These are phyloP conservation scores for Holothuria scabra DNA, from an alignment of 53 echinoderm and acorn worm genomes.

Conservation along the genomic window DNA sequence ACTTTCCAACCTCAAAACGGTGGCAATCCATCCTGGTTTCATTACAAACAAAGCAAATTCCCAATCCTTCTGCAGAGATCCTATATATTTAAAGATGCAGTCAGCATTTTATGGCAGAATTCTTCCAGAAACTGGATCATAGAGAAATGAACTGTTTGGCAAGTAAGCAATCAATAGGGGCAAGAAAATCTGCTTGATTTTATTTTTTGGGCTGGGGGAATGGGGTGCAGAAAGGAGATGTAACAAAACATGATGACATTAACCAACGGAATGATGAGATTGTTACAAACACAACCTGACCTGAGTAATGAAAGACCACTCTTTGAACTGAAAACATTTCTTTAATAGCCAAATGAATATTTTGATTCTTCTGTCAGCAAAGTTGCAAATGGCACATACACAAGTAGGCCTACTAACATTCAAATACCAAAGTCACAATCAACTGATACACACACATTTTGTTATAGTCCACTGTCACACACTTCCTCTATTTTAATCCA, in stretches of 20 bases:
- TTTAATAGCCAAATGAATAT: neutral
- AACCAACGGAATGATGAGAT: slow-evolving; percentile 38
- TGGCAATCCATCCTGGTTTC: too few relatives aligned
- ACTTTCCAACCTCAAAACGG: too few relatives aligned
- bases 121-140: too few relatives aligned
- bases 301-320: slow-evolving; percentile 44
- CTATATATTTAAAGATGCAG: too few relatives aligned
- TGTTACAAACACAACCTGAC: slow-evolving; percentile 13
- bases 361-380: slow-evolving; percentile 2
- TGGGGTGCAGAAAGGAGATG: neutral
- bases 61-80: too few relatives aligned
- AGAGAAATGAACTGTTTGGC: too few relatives aligned
- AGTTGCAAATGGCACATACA: slow-evolving; percentile 10
- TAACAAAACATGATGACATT: too few relatives aligned
- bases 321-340: slow-evolving; percentile 21
- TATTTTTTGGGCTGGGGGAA: too few relatives aligned
- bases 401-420: slow-evolving; percentile 19
- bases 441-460: slow-evolving; percentile 14
- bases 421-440: slow-evolving; percentile 25
- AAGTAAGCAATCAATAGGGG: too few relatives aligned
- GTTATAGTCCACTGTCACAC: slow-evolving; percentile 18
- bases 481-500: neutral
- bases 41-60: too few relatives aligned
- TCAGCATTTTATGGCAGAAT: too few relatives aligned
- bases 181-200: neutral